Evolutionary conservation across 2,888 invertebrate species (phyloP).

Genomic region (Microdon myrmicae): DNA sequence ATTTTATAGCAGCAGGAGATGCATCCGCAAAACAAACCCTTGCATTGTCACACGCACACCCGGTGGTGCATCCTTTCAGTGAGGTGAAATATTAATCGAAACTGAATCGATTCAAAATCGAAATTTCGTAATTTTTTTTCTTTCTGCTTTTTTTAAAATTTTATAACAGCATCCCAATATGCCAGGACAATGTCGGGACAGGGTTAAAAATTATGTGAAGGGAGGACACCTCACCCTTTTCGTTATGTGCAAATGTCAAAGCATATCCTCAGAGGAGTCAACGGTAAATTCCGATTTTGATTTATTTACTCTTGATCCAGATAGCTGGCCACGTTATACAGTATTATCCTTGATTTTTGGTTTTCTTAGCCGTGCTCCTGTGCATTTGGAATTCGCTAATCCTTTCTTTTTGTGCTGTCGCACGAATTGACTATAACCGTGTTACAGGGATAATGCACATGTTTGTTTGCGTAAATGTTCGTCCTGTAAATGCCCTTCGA

Average conservation of each 20-base stretch:
- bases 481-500: background rate
- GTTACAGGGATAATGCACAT: constrained; percentile 18
- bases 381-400: constrained; percentile 22
- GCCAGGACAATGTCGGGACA: constrained; percentile 41
- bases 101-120: constrained; percentile 51
- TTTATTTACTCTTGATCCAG: constrained; percentile 65
- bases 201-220: constrained; percentile 41
- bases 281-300: constrained; percentile 66
- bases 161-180: constrained; percentile 35
- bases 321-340: constrained; percentile 60
- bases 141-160: constrained; percentile 32
- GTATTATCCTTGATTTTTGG: constrained; percentile 66
- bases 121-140: constrained; percentile 21
- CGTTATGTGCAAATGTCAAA: constrained; percentile 33
- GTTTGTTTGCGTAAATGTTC: background rate
- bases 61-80: constrained; percentile 36
- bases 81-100: constrained; percentile 50
- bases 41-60: constrained; percentile 53
- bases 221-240: constrained; percentile 29
- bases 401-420: constrained; percentile 5
- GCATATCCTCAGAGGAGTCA: constrained; percentile 61
- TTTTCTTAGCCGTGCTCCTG: constrained; percentile 59
- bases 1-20: constrained; percentile 61
- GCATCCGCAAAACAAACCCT: constrained; percentile 67
- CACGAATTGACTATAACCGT: constrained; percentile 10